phyloP scores from a whole-genome alignment of 2,113 vertebrate genomes.

The Macquaria australasica region DNA sequence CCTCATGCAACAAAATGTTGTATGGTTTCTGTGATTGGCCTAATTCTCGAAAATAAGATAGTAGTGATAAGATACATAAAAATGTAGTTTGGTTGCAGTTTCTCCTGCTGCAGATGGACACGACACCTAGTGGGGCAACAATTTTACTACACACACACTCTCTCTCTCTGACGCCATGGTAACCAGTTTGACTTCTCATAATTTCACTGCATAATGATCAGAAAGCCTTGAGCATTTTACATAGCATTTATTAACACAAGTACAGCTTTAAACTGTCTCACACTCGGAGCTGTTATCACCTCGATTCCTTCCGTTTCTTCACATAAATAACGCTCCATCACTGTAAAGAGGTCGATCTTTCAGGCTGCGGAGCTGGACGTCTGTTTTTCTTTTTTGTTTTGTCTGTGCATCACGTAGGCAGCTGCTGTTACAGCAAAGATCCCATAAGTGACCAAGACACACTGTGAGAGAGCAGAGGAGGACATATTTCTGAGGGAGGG shows the following conservation, averaged over 20 bases:
- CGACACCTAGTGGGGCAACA: constrained; percentile 1
- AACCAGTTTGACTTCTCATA: neutral
- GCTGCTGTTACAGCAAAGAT: constrained; percentile 54
- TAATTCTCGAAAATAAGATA: neutral
- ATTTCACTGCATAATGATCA: constrained; percentile 5
- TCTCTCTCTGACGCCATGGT: neutral
- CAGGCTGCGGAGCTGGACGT: constrained; percentile 29
- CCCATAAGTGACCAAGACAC: constrained; percentile 75
- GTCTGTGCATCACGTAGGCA: constrained; percentile 58
- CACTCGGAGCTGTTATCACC: neutral
- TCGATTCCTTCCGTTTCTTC: neutral
- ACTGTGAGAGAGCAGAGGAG: constrained; percentile 64
- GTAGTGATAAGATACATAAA: neutral
- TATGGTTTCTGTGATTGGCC: neutral
- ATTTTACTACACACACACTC: constrained; percentile 3
- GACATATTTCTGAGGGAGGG: neutral
- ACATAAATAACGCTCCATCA: neutral
- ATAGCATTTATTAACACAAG: constrained; percentile 49
- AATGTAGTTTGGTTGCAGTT: neutral
- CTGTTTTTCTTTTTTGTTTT: constrained; percentile 50
- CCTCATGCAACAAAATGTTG: too few species aligned
- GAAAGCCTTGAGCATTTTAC: neutral
- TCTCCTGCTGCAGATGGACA: neutral
- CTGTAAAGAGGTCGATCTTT: neutral
- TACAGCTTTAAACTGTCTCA: neutral